Evolutionary conservation across 2,888 invertebrate genomes (phyloP), one percentile per base, ranked within the genome.

Genomic region (Spatulosminthurus flaviceps): DNA sequence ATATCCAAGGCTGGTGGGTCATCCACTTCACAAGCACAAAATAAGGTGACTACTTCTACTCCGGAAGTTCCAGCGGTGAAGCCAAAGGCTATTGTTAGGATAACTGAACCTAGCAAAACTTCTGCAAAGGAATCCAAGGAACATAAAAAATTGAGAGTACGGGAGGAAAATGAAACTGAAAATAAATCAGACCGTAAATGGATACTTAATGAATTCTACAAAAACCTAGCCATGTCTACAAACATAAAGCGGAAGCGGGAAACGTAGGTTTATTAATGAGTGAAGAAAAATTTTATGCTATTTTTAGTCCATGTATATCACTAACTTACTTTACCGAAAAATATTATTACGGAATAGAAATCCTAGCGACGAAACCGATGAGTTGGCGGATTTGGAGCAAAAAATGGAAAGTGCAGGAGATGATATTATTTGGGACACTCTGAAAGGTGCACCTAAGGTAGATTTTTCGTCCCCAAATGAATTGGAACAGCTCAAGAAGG

Each of bases 391-490:
- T 84, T 92, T 94, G 89, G 93, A 93, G 84, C 89, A 90, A 72
- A 93, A 93, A 87, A 87, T 95, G 83, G 92, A 92, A 86, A 91
- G 90, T 74, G 92, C 94, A 87, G 94, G 94, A 87, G 93, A 94
- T 81, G 87, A 92, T 64, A 93, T 95, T 79, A 91, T 95, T 28
- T 93, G 94, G 82, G 93, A 94, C 87, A 93, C 94, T 34, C 88
- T 94, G 73, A 93, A 92, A 86, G 92, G 92, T 84, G 91, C 92
- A 7, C 92, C 93, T 74, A 92, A 93, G 86, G 92, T 86, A 34
- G 81, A 81, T 9, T 70, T 80, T 74, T 77, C 83, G 67, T 79
- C 81, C n/a, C 82, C 82, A 9, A 69, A 73, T n/a, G 82, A 85
- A 70, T 79, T 85, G 43, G 73, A 81, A 24, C 79, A 84, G 43